phyloP scores from a whole-genome alignment of 2,113 vertebrate genomes.

The Melanocharis versteri region DNA sequence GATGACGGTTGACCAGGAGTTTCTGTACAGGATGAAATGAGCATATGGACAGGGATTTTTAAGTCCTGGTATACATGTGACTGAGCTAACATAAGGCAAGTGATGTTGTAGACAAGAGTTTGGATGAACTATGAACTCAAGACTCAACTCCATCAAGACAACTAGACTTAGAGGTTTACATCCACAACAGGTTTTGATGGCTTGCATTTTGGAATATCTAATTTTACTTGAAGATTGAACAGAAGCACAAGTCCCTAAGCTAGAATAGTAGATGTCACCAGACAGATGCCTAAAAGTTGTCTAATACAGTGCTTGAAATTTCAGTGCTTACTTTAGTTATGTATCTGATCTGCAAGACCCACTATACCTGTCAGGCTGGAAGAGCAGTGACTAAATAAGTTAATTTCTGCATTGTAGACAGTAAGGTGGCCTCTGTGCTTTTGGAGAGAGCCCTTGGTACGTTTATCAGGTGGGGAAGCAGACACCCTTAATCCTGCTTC shows the following conservation, averaged over 20 bases:
- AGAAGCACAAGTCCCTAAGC: background rate
- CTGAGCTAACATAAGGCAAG: background rate
- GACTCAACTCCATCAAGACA: background rate
- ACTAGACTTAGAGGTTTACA: background rate
- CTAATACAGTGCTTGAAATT: background rate
- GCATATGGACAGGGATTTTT: background rate
- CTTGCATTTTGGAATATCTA: background rate
- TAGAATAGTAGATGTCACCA: background rate
- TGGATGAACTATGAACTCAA: background rate
- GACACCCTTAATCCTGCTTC: background rate
- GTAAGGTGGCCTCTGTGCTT: background rate
- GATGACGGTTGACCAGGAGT: background rate
- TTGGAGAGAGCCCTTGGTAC: background rate
- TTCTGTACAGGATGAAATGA: background rate
- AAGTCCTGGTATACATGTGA: background rate
- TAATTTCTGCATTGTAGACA: background rate
- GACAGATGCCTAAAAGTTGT: background rate
- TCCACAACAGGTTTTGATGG: background rate
- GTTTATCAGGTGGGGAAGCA: background rate
- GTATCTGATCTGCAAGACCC: background rate
- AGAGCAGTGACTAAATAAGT: background rate
- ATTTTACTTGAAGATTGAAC: background rate
- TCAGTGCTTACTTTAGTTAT: background rate
- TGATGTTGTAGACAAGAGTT: background rate
- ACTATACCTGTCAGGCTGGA: background rate